These are phyloP conservation scores for Aphelenchoides bicaudatus DNA, from an alignment of 2,888 invertebrate genomes.

Conservation along the genomic window DNA sequence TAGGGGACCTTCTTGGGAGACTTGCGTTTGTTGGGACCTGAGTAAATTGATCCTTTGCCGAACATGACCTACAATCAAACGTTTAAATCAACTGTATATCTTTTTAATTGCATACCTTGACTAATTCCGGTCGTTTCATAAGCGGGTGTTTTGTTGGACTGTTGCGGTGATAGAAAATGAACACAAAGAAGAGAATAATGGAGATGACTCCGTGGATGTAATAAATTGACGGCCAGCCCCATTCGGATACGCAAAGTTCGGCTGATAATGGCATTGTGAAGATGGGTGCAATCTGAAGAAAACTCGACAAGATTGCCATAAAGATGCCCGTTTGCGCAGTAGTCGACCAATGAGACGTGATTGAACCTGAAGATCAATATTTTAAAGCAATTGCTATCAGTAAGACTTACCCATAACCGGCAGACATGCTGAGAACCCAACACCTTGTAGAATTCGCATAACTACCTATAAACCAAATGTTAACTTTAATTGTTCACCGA, in stretches of 20 bases:
- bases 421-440: slow-evolving; percentile 40
- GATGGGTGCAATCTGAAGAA: slow-evolving; percentile 43
- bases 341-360: slow-evolving; percentile 45
- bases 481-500: too few species aligned
- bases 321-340: slow-evolving; percentile 45
- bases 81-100: slow-evolving; percentile 1
- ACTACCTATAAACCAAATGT: too few species aligned
- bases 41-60: slow-evolving; percentile 40
- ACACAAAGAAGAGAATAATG: slow-evolving; percentile 41
- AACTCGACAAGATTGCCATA: slow-evolving; percentile 43
- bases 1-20: slow-evolving; percentile 46
- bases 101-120: slow-evolving; percentile 33
- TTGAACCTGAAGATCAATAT: slow-evolving; percentile 29
- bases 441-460: slow-evolving; percentile 17
- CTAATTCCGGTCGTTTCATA: slow-evolving; percentile 33
- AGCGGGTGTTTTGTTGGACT: slow-evolving; percentile 38
- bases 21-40: slow-evolving; percentile 33
- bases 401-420: slow-evolving; percentile 30
- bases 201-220: slow-evolving; percentile 50
- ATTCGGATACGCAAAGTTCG: slow-evolving; percentile 45
- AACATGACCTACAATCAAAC: slow-evolving; percentile 28
- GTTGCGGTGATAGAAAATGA: slow-evolving; percentile 42
- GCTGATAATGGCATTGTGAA: slow-evolving; percentile 42
- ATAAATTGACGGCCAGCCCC: slow-evolving; percentile 56
- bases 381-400: not conserved